Percentiles rank a stretch among this genome's conserved stretches.
Conservation (phyloP, 2,113 vertebrate genomes). For the Ovibos moschatus region DNA sequence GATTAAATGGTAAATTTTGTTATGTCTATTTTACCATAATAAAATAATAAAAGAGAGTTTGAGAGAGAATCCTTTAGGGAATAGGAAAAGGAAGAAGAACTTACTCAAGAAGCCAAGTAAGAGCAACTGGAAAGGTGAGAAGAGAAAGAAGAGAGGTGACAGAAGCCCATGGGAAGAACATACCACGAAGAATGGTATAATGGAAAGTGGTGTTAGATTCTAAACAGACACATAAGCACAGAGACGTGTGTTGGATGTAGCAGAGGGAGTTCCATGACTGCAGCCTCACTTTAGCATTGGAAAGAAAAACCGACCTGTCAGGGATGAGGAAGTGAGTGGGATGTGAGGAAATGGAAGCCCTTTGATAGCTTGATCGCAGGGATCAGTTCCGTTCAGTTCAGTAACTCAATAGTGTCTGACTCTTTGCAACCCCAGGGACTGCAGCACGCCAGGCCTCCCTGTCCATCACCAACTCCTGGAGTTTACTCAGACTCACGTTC, state of each 20-base stretch:
- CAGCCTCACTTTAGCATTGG: background rate
- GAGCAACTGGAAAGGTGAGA: background rate
- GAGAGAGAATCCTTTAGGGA: background rate
- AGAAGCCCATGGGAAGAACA: background rate
- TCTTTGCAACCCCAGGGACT: fast-evolving
- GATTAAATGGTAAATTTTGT: background rate
- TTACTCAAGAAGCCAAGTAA: background rate
- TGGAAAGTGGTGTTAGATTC: background rate
- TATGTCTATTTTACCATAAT: background rate
- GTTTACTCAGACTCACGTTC: background rate
- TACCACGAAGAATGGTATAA: background rate
- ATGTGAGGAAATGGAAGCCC: background rate
- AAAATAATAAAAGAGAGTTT: background rate
- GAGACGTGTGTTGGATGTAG: background rate
- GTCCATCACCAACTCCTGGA: background rate
- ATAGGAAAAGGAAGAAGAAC: background rate
- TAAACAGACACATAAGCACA: background rate
- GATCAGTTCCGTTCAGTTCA: background rate
- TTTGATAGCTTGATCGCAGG: background rate
- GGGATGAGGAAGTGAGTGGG: background rate
- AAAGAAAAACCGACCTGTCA: background rate
- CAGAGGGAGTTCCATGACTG: background rate
- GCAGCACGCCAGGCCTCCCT: background rate
- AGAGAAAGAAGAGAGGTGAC: background rate
- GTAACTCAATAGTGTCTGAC: background rate